A percentile compares a stretch with the other conserved stretches of the same genome.
phyloP scores from a whole-genome alignment of 2,113 vertebrate species.

The Cisticola juncidis region DNA sequence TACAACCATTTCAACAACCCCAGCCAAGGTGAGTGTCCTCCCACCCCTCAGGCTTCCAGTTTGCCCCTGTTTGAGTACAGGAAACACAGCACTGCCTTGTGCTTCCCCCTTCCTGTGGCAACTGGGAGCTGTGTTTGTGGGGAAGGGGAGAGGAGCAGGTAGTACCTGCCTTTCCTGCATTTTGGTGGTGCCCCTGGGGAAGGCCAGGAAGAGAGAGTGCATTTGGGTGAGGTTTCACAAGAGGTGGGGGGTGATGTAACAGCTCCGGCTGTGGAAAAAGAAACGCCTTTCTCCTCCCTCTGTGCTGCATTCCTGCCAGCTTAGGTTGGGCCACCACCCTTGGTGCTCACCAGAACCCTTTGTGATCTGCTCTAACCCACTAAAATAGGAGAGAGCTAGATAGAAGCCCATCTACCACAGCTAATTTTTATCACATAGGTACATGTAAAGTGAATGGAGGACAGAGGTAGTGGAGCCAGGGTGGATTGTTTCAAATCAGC shows the following conservation, averaged over 20 bases:
- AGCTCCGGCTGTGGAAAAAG: neutral
- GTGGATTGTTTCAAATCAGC: neutral
- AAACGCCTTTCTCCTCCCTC: neutral
- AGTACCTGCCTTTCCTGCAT: neutral
- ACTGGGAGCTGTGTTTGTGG: neutral
- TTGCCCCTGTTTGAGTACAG: neutral
- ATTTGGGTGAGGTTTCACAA: neutral
- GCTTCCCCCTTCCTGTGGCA: neutral
- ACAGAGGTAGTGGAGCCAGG: neutral
- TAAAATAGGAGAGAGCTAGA: neutral
- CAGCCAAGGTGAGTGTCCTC: conserved; percentile 75
- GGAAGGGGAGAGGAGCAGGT: neutral
- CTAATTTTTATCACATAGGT: neutral
- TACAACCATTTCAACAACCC: conserved; percentile 89
- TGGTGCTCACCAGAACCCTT: neutral
- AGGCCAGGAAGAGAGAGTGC: neutral
- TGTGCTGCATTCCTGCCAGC: accelerated
- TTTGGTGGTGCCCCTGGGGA: neutral
- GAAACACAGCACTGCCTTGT: neutral
- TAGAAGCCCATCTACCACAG: neutral
- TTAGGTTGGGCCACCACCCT: neutral
- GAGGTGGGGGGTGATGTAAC: neutral
- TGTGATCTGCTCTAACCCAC: neutral
- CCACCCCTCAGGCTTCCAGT: neutral
- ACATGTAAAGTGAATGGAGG: neutral